These are phyloP conservation scores for Portunus trituberculatus DNA, from an alignment of 1,140 invertebrate species.

Conservation along the genomic window DNA sequence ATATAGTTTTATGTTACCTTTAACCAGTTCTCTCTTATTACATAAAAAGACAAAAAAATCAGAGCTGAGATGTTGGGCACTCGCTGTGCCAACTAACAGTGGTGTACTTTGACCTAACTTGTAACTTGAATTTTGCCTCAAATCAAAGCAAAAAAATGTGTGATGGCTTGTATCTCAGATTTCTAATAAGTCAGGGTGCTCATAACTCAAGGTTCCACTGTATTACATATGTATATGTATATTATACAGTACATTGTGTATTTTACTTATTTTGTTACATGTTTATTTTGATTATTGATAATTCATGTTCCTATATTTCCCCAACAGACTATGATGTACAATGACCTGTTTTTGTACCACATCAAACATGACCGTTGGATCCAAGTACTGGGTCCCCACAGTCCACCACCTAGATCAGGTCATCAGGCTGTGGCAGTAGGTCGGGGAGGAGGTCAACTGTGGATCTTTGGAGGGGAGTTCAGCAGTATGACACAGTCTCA, in stretches of 20 bases:
- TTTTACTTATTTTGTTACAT: not conserved
- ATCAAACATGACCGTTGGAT: conserved; percentile 60
- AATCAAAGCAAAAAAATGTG: not conserved
- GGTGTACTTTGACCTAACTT: not conserved
- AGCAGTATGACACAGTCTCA: conserved; percentile 93
- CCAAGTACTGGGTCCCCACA: conserved; percentile 1
- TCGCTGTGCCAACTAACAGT: not conserved
- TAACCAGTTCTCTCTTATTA: not conserved
- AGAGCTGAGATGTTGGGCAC: not conserved
- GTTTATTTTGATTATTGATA: not conserved
- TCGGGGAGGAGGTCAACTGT: conserved; percentile 87
- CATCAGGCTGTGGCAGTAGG: conserved; percentile 61
- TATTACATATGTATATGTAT: not conserved
- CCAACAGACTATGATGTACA: conserved; percentile 56
- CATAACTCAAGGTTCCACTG: no score
- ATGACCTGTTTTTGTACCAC: conserved; percentile 59
- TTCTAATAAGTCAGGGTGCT: not conserved
- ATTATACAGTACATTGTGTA: not conserved
- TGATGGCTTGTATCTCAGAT: not conserved
- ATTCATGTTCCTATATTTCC: not conserved
- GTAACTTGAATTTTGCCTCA: not conserved
- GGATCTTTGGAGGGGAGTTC: conserved; percentile 96
- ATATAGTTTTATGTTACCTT: not conserved
- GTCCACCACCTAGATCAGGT: conserved; percentile 47
- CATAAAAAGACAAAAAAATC: not conserved